A percentile compares a stretch with the other conserved stretches of the same genome.
Evolutionary conservation across 1,140 invertebrate species (phyloP).

Genomic region (Eriosoma lanigerum): DNA sequence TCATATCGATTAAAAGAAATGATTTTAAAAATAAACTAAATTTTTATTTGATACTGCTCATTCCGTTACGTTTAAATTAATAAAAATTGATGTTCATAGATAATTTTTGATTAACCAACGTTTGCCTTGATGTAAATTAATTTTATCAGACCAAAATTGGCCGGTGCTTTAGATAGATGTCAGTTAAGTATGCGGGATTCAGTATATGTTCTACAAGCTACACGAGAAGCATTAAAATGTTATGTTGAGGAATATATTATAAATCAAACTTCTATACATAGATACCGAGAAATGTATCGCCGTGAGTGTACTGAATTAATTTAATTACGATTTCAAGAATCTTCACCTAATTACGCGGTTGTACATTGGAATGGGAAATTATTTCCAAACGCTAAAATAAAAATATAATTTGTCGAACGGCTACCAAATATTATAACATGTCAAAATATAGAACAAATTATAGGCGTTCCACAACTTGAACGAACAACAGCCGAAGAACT

Average conservation of each 20-base stretch:
- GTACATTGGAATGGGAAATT: too few species aligned
- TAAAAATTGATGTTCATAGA: too few species aligned
- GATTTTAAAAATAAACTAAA: too few species aligned
- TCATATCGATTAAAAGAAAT: too few species aligned
- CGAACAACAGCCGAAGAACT: too few species aligned
- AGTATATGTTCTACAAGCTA: too few species aligned
- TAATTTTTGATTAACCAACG: too few species aligned
- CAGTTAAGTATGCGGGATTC: too few species aligned
- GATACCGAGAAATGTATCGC: too few species aligned
- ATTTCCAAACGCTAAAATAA: slow-evolving; percentile 46
- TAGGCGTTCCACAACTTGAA: slow-evolving; percentile 31
- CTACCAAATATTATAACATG: slow-evolving; percentile 47
- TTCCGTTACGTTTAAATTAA: too few species aligned
- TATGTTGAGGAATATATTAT: slow-evolving; percentile 51
- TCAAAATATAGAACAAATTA: slow-evolving; percentile 40
- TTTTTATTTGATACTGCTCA: too few species aligned
- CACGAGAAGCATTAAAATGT: slow-evolving; percentile 51
- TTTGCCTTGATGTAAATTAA: too few species aligned
- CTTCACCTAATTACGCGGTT: slow-evolving; percentile 50
- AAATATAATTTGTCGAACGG: slow-evolving; percentile 25
- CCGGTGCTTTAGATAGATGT: slow-evolving; percentile 54
- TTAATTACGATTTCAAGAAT: slow-evolving; percentile 30
- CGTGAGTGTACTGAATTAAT: slow-evolving; percentile 41
- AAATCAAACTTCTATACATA: slow-evolving; percentile 54
- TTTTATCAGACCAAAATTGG: slow-evolving; percentile 54